Evolutionary conservation across 2,797 vertebrate species (phyloP).

Genomic region (Urophycis tenuis): DNA sequence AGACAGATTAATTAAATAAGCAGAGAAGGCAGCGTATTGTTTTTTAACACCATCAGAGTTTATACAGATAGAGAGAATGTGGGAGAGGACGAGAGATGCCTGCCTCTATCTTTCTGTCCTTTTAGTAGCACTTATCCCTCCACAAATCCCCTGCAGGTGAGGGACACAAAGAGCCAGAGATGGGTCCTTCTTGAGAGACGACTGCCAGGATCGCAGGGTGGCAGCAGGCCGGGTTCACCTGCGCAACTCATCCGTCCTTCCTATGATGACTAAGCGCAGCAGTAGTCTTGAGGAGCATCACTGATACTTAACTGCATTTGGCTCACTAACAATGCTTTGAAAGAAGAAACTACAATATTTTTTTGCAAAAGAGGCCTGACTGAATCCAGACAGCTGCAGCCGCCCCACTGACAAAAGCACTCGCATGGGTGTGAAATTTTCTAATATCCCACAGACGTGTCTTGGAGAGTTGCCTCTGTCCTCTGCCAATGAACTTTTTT

Average conservation of each 20-base stretch:
- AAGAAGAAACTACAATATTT: no score
- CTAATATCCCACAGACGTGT: conserved; percentile 21
- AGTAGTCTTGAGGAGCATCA: no score
- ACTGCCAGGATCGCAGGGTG: conserved; percentile 20
- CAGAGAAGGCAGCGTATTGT: no score
- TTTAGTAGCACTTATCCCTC: conserved; percentile 63
- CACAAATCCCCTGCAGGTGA: no score
- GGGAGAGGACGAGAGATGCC: conserved; percentile 22
- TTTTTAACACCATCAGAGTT: no score
- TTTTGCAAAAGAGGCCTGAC: no score
- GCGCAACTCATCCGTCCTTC: conserved; percentile 1
- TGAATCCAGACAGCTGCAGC: conserved; percentile 55
- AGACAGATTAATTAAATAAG: no score
- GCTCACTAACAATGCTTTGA: conserved; percentile 45
- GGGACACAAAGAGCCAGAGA: no score
- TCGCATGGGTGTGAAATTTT: conserved; percentile 55
- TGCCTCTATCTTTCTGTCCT: conserved; percentile 43
- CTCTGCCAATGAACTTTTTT: no score
- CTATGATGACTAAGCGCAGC: conserved; percentile 21
- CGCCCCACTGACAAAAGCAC: conserved; percentile 46
- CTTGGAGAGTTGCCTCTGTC: no score
- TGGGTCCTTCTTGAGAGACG: no score
- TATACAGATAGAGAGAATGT: conserved; percentile 22
- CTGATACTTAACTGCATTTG: conserved; percentile 27
- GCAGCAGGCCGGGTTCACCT: no score